Conservation (phyloP, 2,888 invertebrate species). For the Anarsia innoxiella region DNA sequence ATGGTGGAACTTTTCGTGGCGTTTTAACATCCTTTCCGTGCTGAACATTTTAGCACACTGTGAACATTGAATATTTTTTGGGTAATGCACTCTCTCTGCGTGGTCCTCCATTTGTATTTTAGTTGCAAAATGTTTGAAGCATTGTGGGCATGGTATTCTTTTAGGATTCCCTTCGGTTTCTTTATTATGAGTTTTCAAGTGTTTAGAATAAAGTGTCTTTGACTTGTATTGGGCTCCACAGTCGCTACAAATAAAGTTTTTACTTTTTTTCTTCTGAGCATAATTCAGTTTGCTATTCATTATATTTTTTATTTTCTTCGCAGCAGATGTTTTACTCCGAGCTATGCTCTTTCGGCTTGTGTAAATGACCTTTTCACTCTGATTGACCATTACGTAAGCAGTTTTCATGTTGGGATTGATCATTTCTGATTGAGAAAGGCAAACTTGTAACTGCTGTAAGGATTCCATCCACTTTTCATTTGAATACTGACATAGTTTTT, state of each 20-base stretch:
- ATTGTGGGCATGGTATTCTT: slow-evolving; percentile 36
- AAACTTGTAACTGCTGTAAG: slow-evolving; percentile 27
- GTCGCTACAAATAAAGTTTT: slow-evolving; percentile 35
- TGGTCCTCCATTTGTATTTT: slow-evolving; percentile 36
- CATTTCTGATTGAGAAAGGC: slow-evolving; percentile 28
- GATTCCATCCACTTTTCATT: slow-evolving; percentile 36
- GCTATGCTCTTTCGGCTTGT: slow-evolving; percentile 33
- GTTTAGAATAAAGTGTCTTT: slow-evolving; percentile 29
- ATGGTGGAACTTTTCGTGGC: slow-evolving; percentile 43
- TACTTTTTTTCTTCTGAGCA: slow-evolving; percentile 24
- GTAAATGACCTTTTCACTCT: slow-evolving; percentile 34
- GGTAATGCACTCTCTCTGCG: slow-evolving; percentile 44
- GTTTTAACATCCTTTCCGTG: slow-evolving; percentile 38
- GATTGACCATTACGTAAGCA: slow-evolving; percentile 37
- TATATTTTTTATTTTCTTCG: slow-evolving; percentile 39
- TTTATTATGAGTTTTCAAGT: slow-evolving; percentile 35
- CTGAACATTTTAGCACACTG: slow-evolving; percentile 51
- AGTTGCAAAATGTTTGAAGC: slow-evolving; percentile 41
- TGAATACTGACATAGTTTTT: slow-evolving; percentile 39
- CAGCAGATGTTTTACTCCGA: slow-evolving; percentile 32
- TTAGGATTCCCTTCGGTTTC: slow-evolving; percentile 16
- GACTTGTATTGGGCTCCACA: slow-evolving; percentile 39
- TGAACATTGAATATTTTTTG: slow-evolving; percentile 41
- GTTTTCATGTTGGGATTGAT: slow-evolving; percentile 30
- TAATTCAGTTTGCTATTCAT: slow-evolving; percentile 32